phyloP scores from a whole-genome alignment of 2,888 invertebrate genomes.

The Parasteatoda lunata region DNA sequence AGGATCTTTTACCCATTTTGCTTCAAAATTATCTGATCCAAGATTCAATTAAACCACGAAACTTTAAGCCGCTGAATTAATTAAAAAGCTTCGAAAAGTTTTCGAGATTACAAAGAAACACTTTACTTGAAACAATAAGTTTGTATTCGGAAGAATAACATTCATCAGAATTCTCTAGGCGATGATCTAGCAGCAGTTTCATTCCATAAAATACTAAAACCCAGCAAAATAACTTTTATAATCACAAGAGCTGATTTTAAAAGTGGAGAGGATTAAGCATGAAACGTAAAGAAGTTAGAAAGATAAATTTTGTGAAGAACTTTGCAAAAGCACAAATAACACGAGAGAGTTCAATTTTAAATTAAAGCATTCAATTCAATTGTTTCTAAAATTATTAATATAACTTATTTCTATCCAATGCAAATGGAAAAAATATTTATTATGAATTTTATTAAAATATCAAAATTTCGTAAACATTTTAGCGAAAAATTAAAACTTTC shows the following conservation, averaged over 20 bases:
- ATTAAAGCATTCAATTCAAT: no score
- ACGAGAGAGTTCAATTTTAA: no score
- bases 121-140: constrained; percentile 14
- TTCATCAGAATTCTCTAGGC: background rate
- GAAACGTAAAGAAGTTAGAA: constrained; percentile 41
- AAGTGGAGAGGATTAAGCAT: constrained; percentile 33
- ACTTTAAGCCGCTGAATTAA: constrained; percentile 26
- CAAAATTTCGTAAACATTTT: no score
- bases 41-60: constrained; percentile 4
- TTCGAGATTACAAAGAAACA: constrained; percentile 23
- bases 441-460: no score
- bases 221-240: constrained; percentile 30
- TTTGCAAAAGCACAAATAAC: constrained; percentile 8
- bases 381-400: no score
- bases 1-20: no score
- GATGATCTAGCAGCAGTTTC: no score
- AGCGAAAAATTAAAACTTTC: no score
- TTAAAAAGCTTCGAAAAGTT: constrained; percentile 30
- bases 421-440: no score
- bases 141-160: background rate
- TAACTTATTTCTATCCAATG: no score
- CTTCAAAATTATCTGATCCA: background rate
- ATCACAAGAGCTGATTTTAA: constrained; percentile 31
- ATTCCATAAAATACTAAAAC: background rate
- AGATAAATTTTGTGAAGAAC: constrained; percentile 39